Evolutionary conservation across 2,113 vertebrate genomes (phyloP).

Genomic region (Orientallactaga bullata): DNA sequence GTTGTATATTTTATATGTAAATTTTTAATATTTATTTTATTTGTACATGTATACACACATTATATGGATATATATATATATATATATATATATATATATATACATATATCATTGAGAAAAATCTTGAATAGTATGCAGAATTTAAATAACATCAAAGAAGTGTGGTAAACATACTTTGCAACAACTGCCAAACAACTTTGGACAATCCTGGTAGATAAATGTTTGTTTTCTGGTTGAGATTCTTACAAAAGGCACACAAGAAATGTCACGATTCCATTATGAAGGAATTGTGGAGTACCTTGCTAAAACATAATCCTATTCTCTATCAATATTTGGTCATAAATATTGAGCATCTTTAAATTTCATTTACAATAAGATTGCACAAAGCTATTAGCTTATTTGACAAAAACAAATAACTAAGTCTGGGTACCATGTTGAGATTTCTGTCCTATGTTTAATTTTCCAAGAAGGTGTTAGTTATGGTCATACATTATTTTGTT

Average conservation of each 20-base stretch:
- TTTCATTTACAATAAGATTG: not conserved
- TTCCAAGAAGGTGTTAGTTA: not conserved
- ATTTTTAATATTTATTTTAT: not conserved
- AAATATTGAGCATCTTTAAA: not conserved
- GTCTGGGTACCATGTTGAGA: not conserved
- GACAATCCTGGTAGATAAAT: not conserved
- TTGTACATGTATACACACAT: not conserved
- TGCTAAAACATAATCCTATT: not conserved
- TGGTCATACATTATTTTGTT: not conserved
- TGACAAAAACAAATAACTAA: not conserved
- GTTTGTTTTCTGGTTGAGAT: not conserved
- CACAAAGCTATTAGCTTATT: not conserved
- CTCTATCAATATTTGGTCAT: not conserved
- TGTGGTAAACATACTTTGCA: not conserved
- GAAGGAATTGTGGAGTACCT: not conserved
- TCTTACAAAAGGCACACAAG: not conserved
- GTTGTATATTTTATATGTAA: not conserved
- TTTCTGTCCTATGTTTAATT: slow-evolving; percentile 11
- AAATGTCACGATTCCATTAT: not conserved
- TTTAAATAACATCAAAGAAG: not conserved
- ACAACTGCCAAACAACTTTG: not conserved
- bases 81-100: not conserved
- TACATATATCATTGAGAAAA: not conserved
- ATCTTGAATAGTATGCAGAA: not conserved
- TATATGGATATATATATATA: not conserved